Conservation (phyloP, 2,888 invertebrate genomes). For the Melanargia galathea region DNA sequence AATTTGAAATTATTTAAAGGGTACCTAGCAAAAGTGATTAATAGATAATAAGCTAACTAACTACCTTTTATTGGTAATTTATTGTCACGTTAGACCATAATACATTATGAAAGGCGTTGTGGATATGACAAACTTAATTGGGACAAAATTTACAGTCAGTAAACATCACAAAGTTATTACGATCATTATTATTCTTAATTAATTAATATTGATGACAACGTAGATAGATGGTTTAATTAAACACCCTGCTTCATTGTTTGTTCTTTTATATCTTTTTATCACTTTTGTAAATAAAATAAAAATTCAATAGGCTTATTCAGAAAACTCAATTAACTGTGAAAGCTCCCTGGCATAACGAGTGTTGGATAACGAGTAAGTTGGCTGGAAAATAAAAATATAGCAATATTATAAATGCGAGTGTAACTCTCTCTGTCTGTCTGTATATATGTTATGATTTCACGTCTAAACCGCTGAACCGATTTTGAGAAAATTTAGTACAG, state of each 20-base stretch:
- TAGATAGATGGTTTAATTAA: constrained; percentile 2
- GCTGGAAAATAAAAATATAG: constrained; percentile 41
- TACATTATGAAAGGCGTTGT: constrained; percentile 33
- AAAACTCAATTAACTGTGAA: constrained; percentile 24
- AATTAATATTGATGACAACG: constrained; percentile 8
- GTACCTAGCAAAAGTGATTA: no score
- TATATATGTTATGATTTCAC: no score
- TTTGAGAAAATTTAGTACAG: no score
- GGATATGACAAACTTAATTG: constrained; percentile 36
- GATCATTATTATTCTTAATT: constrained; percentile 27
- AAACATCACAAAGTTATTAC: constrained; percentile 29
- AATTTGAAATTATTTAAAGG: no score
- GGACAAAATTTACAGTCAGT: constrained; percentile 33
- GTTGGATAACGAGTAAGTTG: constrained; percentile 54
- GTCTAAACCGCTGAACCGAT: no score
- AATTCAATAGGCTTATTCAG: constrained; percentile 19
- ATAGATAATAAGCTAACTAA: not conserved
- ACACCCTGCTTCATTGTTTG: not conserved
- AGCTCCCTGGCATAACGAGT: constrained; percentile 44
- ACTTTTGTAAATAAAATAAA: constrained; percentile 19
- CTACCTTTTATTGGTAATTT: not conserved
- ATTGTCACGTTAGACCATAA: constrained; percentile 16
- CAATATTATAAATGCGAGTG: no score
- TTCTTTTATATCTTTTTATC: constrained; percentile 20
- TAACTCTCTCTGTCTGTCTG: no score